These are phyloP conservation scores for Glareola pratincola DNA, from an alignment of 2,113 vertebrate genomes.

Conservation along the genomic window DNA sequence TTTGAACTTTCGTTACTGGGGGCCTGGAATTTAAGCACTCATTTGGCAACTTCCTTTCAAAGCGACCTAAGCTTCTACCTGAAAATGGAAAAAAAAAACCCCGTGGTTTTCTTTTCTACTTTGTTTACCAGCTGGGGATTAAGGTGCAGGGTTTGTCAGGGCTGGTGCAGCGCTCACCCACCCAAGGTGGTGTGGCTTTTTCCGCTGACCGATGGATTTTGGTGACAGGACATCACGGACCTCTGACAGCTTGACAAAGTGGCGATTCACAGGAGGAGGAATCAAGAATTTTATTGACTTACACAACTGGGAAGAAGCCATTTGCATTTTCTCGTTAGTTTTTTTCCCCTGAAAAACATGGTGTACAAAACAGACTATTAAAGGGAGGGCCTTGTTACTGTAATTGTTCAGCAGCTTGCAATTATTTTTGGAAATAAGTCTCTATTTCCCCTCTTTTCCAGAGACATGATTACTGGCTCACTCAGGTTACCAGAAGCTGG, in stretches of 20 bases:
- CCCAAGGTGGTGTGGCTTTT: neutral
- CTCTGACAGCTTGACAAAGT: neutral
- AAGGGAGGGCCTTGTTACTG: rapidly evolving
- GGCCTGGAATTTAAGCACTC: neutral
- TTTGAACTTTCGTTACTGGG: neutral
- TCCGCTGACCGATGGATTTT: rapidly evolving
- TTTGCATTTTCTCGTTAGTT: neutral
- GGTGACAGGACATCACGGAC: rapidly evolving
- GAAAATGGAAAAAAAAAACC: neutral
- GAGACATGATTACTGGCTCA: rapidly evolving
- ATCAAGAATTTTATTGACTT: rapidly evolving
- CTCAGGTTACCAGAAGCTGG: too few relatives aligned
- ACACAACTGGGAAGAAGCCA: neutral
- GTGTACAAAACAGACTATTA: neutral
- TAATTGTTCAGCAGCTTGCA: neutral
- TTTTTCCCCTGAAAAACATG: neutral
- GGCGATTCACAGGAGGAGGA: neutral
- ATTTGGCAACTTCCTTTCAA: neutral
- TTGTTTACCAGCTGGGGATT: neutral
- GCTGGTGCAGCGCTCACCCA: neutral
- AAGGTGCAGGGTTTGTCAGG: neutral
- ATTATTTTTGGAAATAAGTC: neutral
- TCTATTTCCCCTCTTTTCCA: rapidly evolving
- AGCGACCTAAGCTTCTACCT: neutral
- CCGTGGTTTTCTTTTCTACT: neutral